phyloP scores from a whole-genome alignment of 2,888 invertebrate genomes.

The Rambutsinella grinnellia region DNA sequence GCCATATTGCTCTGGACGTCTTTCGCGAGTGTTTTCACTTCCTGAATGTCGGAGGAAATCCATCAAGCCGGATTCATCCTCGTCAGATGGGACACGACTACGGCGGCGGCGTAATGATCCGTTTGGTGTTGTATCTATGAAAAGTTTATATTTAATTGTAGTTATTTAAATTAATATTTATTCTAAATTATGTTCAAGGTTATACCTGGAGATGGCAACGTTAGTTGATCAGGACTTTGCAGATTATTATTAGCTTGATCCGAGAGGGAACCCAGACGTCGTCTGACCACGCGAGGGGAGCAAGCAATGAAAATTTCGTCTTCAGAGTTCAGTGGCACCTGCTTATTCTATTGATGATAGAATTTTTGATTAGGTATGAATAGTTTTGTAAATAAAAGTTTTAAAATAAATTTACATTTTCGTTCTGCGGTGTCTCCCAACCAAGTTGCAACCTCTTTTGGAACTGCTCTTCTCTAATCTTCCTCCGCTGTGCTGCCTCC shows the following conservation, averaged over 20 bases:
- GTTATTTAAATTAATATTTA: not conserved
- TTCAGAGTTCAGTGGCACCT: slow-evolving; percentile 73
- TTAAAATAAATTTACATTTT: slow-evolving; percentile 29
- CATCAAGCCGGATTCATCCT: slow-evolving; percentile 88
- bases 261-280: slow-evolving; percentile 78
- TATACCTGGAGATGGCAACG: slow-evolving; percentile 66
- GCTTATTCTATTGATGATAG: slow-evolving; percentile 67
- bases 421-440: slow-evolving; percentile 64
- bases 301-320: slow-evolving; percentile 76
- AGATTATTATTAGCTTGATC: slow-evolving; percentile 67
- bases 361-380: not conserved
- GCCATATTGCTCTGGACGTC: slow-evolving; percentile 73
- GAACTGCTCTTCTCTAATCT: slow-evolving; percentile 78
- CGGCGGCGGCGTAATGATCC: slow-evolving; percentile 86
- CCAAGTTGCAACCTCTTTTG: slow-evolving; percentile 64
- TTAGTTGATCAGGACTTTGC: slow-evolving; percentile 64
- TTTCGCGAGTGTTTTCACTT: slow-evolving; percentile 76
- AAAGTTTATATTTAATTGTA: not conserved
- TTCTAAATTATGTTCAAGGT: not conserved
- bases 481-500: slow-evolving; percentile 83
- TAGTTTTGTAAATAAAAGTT: not conserved
- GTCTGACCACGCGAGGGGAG: slow-evolving; percentile 78
- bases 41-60: slow-evolving; percentile 86
- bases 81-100: slow-evolving; percentile 84
- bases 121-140: slow-evolving; percentile 85